phyloP scores from a whole-genome alignment of 2,888 invertebrate genomes.

The Pristionchus entomophagus region DNA sequence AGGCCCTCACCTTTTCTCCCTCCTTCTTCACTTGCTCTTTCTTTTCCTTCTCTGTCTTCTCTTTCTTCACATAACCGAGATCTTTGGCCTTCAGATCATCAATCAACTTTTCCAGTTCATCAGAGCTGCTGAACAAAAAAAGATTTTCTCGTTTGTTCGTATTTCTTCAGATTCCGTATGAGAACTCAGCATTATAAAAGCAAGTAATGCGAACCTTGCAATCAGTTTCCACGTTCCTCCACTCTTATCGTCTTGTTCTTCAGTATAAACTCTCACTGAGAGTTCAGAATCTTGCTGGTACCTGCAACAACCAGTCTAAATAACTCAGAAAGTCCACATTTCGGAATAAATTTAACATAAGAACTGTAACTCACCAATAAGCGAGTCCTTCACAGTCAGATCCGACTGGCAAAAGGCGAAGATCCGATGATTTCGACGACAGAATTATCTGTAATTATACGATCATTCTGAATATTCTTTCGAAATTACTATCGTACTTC shows the following conservation, averaged over 20 bases:
- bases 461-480: neutral
- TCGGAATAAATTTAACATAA: too few relatives aligned
- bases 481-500: neutral
- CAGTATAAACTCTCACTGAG: constrained; percentile 92
- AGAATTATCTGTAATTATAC: constrained; percentile 81
- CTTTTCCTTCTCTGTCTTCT: constrained; percentile 53
- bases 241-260: constrained; percentile 88
- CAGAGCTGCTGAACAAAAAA: constrained; percentile 81
- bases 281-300: constrained; percentile 79
- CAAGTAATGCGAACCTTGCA: constrained; percentile 56
- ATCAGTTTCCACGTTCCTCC: constrained; percentile 73
- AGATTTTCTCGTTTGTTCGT: neutral
- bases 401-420: constrained; percentile 91
- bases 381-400: constrained; percentile 90
- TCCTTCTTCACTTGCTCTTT: constrained; percentile 57
- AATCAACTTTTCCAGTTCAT: constrained; percentile 87
- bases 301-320: too few relatives aligned
- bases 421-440: constrained; percentile 85
- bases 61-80: constrained; percentile 67
- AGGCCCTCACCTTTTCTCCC: constrained; percentile 56
- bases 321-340: too few relatives aligned
- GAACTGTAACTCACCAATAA: constrained; percentile 82
- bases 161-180: too few relatives aligned
- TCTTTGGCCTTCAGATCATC: constrained; percentile 67
- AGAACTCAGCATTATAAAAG: neutral